Base-by-base conservation (phyloP, 2,888 invertebrate species). In the Leptarthrus brevirostris region DNA sequence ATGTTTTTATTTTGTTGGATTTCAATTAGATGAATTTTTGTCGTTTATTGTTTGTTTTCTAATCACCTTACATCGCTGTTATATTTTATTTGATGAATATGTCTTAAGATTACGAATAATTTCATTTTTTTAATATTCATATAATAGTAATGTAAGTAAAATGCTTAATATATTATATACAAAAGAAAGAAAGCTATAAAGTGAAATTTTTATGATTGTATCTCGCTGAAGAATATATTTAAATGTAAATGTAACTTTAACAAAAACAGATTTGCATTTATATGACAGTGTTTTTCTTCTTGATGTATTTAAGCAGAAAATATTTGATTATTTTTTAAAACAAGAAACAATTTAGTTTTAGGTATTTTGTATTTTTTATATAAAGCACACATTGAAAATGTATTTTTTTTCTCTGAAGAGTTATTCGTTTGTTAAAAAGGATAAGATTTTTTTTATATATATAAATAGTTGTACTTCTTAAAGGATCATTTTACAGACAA, bases 81-180 rank as follows among this genome's bases (percentile, higher is more conserved):
- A 52, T 47, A 14, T 47, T 47, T 47, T 47, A 8, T 16, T 30
- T 30, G 16, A 47, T 3, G n/a, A 14, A 52, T 12, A 40, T n/a
- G n/a, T 40, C 20, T 64, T n/a, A 64, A 64, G 64, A 53, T n/a
- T 14, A 36, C 36, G 36, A 58, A 36, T 34, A n/a, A n/a, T n/a
- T n/a, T 36, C 34, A 40, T 12, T 66, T 49, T 49, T 66, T 26
- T 49, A 49, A 34, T 69, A 34, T 16, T 16, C 8, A 8, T 69
- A 69, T 18, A 30, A 52, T n/a, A n/a, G n/a, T n/a, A n/a, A n/a
- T 52, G 26, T 49, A 69, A 69, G 52, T 18, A 24, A 69, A 69
- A 26, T 52, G 69, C 69, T 69, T 69, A 69, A 69, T 69, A 69
- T 69, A 52, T 52, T 18, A 20, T 69, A 49, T 69, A 20, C 52